Conservation (phyloP, 2,113 vertebrate species). For the Oreochromis spilurus region DNA sequence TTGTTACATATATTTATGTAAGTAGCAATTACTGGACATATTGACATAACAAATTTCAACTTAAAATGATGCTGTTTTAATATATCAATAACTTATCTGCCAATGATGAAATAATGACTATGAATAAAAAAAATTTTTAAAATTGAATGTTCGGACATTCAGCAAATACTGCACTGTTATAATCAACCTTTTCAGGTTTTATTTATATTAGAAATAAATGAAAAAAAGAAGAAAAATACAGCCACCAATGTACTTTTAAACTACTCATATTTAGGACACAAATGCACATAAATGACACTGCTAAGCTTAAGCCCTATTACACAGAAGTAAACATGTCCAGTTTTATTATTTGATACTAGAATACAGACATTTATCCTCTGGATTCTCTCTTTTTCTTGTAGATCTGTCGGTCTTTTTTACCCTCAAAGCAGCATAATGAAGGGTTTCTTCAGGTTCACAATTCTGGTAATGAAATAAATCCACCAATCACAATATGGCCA, state of each 20-base stretch:
- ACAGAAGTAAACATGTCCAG: not conserved
- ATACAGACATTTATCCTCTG: not conserved
- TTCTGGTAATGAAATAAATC: not conserved
- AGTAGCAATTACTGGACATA: not conserved
- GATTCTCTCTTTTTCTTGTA: not conserved
- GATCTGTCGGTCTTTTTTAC: not conserved
- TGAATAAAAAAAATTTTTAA: not conserved
- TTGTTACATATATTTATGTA: not conserved
- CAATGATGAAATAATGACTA: rapidly evolving
- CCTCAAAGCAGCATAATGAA: not conserved
- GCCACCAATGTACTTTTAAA: not conserved
- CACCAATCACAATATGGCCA: not conserved
- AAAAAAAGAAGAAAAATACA: not conserved
- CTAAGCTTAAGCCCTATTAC: not conserved
- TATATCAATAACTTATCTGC: rapidly evolving
- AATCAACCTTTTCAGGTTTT: rapidly evolving
- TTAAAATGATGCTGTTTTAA: rapidly evolving
- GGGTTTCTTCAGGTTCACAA: not conserved
- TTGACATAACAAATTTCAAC: rapidly evolving
- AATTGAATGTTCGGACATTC: rapidly evolving
- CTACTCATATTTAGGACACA: rapidly evolving
- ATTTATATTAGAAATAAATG: rapidly evolving
- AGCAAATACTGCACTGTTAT: rapidly evolving
- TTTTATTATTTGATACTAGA: not conserved
- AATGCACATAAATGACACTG: not conserved